These are phyloP conservation scores for Megamerina dolium DNA, from an alignment of 2,888 invertebrate species.

Conservation along the genomic window DNA sequence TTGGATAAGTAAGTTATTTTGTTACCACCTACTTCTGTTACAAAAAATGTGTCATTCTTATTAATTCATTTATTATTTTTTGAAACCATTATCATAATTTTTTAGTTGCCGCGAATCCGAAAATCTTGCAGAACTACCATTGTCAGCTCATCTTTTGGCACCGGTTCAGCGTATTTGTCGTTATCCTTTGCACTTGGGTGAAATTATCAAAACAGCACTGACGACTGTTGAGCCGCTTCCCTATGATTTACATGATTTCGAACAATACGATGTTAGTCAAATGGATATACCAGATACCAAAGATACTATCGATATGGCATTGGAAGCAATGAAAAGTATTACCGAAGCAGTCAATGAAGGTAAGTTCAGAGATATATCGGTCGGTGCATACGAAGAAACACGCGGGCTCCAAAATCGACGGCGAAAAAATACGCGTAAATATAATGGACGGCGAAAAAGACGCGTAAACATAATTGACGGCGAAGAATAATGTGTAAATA, in stretches of 20 bases:
- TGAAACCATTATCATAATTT: no score
- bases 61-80: neutral
- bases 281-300: constrained; percentile 40
- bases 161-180: constrained; percentile 87
- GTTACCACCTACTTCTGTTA: no score
- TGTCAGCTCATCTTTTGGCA: constrained; percentile 78
- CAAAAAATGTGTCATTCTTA: neutral
- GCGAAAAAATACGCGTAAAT: no score
- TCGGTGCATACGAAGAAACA: no score
- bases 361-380: no score
- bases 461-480: no score
- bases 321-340: constrained; percentile 47
- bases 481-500: no score
- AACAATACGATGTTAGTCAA: constrained; percentile 37
- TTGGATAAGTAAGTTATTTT: constrained; percentile 41
- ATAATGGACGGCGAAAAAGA: no score
- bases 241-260: constrained; percentile 22
- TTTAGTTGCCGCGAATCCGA: constrained; percentile 76
- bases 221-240: constrained; percentile 11
- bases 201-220: constrained; percentile 60
- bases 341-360: constrained; percentile 50
- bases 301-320: constrained; percentile 39
- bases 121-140: constrained; percentile 73
- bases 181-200: constrained; percentile 78
- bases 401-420: no score